A percentile compares a stretch with the other conserved stretches of the same genome.
Conservation (phyloP, 2,113 vertebrate species). For the Microcebus lehilahytsara region DNA sequence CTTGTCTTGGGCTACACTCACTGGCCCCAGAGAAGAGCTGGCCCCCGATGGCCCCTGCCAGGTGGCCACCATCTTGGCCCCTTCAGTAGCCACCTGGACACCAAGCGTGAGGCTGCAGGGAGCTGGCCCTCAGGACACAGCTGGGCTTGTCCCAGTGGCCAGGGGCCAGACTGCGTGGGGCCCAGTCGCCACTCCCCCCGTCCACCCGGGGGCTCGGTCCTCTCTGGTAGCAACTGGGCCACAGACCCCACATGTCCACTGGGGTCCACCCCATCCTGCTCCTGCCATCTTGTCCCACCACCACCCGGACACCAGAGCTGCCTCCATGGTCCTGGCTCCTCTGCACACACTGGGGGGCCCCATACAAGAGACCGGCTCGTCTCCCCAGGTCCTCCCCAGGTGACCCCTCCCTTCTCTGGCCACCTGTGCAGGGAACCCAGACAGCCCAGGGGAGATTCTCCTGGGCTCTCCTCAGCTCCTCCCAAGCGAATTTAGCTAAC, state of each 20-base stretch:
- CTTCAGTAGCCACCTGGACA: not conserved
- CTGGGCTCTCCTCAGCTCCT: not conserved
- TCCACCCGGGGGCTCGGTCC: not conserved
- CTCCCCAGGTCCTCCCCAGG: not conserved
- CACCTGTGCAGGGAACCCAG: fast-evolving
- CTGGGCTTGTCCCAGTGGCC: not conserved
- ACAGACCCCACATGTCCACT: not conserved
- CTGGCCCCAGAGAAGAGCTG: not conserved
- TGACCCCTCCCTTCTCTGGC: not conserved
- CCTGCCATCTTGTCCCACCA: not conserved
- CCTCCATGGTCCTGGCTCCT: not conserved
- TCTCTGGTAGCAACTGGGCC: not conserved
- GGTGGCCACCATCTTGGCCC: not conserved
- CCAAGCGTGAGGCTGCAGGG: not conserved
- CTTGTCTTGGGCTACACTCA: not conserved
- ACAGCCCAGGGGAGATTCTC: not conserved
- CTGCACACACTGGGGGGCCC: too few species aligned
- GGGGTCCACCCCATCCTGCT: fast-evolving
- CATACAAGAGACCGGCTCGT: not conserved
- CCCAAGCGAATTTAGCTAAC: not conserved
- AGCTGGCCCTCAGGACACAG: not conserved
- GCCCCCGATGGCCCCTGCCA: not conserved
- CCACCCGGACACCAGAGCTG: not conserved
- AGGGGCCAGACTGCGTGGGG: not conserved
- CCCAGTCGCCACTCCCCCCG: not conserved